Base-by-base conservation (phyloP, 1,140 invertebrate species). In the Cylas formicarius region DNA sequence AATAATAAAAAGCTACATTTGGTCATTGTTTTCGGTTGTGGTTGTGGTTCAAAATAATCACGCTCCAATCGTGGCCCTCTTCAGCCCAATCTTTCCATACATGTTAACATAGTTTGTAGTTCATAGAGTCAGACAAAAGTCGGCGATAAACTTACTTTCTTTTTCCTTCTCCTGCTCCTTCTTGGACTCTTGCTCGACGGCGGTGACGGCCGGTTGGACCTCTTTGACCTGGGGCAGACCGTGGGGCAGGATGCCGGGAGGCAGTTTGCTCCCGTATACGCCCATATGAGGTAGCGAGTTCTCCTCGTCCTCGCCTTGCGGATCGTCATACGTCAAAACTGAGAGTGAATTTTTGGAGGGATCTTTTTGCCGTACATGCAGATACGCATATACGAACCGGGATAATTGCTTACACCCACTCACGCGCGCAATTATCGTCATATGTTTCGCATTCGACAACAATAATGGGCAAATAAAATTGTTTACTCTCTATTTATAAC, bases 301-400 rank as follows among this genome's bases (percentile, higher is more conserved):
- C 58, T 93, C 90, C 69, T 92, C 90, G 65, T 95, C 90, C 73
- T 95, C 92, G 76, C 88, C 89, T 85, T 89, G 89, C 71, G 81
- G 80, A 77, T 95, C 90, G 79, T 90, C 89, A 89, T 91, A 97
- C 78, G 92, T 94, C 80, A 97, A 87, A 87, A 96, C 92, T 97
- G 81, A 82, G 33, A 85, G 85, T 86, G 82, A 89, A 87, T 88
- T 87, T 87, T 80, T 68, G 70, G 71, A 48, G 50, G 52, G 55
- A 44, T 61, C 60, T 62, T 40, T 46, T 26, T 32, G 29, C 31
- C 55, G 50, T 49, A 46, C 60, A 56, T 37, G 43, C 52, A 50
- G n/a, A n/a, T n/a, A n/a, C n/a, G n/a, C n/a, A n/a, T n/a, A n/a
- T 48, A 49, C 47, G 14, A 8, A 16, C 19, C 32, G 19, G 4